Evolutionary conservation across 2,888 invertebrate genomes (phyloP).

Genomic region (Alloscopus bannaensis): DNA sequence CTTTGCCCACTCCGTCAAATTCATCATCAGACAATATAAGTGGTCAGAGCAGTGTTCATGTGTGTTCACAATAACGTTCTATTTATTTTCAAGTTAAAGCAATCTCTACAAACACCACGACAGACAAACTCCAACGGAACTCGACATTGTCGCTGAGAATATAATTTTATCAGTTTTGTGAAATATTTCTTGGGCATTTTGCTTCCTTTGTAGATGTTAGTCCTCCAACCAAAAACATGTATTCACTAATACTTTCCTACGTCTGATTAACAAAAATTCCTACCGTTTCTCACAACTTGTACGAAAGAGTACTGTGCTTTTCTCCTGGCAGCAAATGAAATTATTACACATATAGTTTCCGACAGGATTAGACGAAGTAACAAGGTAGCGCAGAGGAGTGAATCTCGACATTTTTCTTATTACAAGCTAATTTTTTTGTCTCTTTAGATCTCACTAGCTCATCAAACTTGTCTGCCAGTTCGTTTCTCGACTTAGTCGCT

Average conservation of each 20-base stretch:
- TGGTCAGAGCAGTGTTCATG: constrained; percentile 7
- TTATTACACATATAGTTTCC: too few relatives aligned
- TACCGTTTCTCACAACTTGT: too few relatives aligned
- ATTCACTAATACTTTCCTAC: too few relatives aligned
- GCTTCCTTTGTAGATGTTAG: background rate
- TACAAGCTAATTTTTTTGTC: constrained; percentile 47
- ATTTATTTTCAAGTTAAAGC: background rate
- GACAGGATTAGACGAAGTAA: constrained; percentile 14
- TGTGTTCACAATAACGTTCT: background rate
- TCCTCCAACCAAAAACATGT: constrained; percentile 16
- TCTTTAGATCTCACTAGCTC: constrained; percentile 43
- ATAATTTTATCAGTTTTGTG: background rate
- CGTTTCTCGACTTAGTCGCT: constrained; percentile 61
- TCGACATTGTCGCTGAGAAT: background rate
- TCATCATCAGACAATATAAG: background rate
- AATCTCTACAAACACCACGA: background rate
- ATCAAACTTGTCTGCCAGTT: constrained; percentile 64
- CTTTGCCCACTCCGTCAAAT: constrained; percentile 1
- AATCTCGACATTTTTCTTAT: constrained; percentile 42
- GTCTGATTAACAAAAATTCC: too few relatives aligned
- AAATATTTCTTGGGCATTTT: background rate
- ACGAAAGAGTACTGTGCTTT: too few relatives aligned
- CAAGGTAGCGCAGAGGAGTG: constrained; percentile 25
- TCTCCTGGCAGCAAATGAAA: too few relatives aligned
- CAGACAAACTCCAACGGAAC: background rate